Base-by-base conservation (phyloP, 2,888 invertebrate genomes). In the Masnerella sp. region DNA sequence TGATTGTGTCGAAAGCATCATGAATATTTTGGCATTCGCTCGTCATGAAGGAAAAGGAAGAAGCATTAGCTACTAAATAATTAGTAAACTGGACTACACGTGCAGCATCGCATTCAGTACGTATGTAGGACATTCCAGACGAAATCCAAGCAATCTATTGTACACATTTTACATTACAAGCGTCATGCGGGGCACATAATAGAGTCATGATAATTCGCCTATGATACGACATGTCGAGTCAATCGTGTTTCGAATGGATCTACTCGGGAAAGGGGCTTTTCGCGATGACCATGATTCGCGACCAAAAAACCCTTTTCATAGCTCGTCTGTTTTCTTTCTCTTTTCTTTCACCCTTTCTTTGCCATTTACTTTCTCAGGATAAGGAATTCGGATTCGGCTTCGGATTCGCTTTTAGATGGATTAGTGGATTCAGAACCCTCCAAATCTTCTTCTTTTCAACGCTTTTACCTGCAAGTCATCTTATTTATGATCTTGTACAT, bases 211-310 rank as follows among this genome's bases (percentile, higher is more conserved):
- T 62, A 45, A 43, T 71, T 70, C 51, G 49, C 34, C 20, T 64
- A 64, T 51, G 49, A 43, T 64, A 52, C 28, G 49, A 56, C 32
- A 25, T 7, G 25, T 25, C 25, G 30, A 65, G 34, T 45, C 61
- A 58, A 52, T 40, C 38, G 45, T 58, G 43, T 64, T 75, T 64
- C 52, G 67, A 65, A 76, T 81, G 79, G 82, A 85, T 84, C 82
- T 83, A 82, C 83, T 81, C 79, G 78, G 82, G 80, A 81, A 80
- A 67, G 79, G 81, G 38, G 52, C 18, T 64, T 45, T 28, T 34
- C 54, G 42, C 36, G 36, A 54, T 43, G 51, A 9, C 18, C 11
- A 25, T 30, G 30, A 5, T 43, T 30, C 20, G 34, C 36, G 25
- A 20, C 12, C n/a, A n/a, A 59, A 28, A 38, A 40, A 30, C 17